These are phyloP conservation scores for Chaetogeoica ovagalla DNA, from an alignment of 2,888 invertebrate genomes.

Conservation along the genomic window DNA sequence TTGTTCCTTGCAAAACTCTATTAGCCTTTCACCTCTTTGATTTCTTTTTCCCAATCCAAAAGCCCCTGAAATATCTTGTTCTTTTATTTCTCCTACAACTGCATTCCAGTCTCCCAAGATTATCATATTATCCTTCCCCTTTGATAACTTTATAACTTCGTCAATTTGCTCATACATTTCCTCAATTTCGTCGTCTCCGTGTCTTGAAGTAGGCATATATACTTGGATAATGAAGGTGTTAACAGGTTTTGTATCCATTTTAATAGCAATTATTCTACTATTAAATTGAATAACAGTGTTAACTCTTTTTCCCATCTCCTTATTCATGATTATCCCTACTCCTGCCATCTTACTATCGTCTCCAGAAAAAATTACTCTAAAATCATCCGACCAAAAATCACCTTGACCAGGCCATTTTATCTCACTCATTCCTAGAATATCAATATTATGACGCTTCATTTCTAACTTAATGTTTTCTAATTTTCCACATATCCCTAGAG, in stretches of 20 bases:
- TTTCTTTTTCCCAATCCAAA: conserved; percentile 17
- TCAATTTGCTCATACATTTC: conserved; percentile 15
- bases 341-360: no score
- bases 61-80: neutral
- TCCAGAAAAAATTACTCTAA: no score
- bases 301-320: no score
- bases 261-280: conserved; percentile 17
- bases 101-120: neutral
- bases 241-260: conserved; percentile 9
- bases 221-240: neutral
- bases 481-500: no score
- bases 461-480: no score
- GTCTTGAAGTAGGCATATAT: conserved; percentile 5
- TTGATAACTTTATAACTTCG: conserved; percentile 2
- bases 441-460: no score
- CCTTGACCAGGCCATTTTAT: no score
- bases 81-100: neutral
- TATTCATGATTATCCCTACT: no score
- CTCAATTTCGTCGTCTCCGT: conserved; percentile 2
- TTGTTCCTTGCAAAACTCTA: conserved; percentile 4
- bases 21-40: neutral
- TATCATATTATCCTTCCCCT: neutral
- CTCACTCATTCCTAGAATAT: no score
- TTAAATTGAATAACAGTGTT: no score
- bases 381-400: no score